phyloP scores from a whole-genome alignment of 2,888 invertebrate genomes.

The Atherix ibis region DNA sequence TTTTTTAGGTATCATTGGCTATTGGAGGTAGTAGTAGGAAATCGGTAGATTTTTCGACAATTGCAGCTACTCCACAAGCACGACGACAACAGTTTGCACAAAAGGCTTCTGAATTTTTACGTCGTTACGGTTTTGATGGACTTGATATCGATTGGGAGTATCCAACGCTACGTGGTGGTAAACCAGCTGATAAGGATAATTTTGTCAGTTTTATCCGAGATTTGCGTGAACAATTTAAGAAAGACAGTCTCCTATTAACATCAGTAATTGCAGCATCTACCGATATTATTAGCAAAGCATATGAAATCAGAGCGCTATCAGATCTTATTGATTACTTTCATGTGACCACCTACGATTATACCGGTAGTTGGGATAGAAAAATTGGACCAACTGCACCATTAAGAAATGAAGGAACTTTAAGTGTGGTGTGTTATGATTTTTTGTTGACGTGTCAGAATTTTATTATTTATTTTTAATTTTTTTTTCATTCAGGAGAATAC shows the following conservation, averaged over 20 bases:
- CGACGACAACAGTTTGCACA: constrained; percentile 49
- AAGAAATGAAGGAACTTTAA: constrained; percentile 37
- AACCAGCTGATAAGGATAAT: constrained; percentile 55
- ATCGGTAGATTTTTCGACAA: constrained; percentile 36
- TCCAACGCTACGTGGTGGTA: constrained; percentile 61
- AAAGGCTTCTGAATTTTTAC: constrained; percentile 51
- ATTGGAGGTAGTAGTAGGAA: constrained; percentile 90
- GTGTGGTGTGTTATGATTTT: constrained; percentile 54
- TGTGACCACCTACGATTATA: constrained; percentile 82
- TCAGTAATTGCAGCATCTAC: constrained; percentile 69
- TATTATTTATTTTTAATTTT: constrained; percentile 7
- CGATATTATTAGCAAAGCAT: constrained; percentile 57
- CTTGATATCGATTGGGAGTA: constrained; percentile 62
- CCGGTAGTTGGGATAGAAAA: constrained; percentile 62
- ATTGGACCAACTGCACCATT: constrained; percentile 69
- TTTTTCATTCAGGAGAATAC: constrained; percentile 45
- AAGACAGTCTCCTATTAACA: constrained; percentile 52
- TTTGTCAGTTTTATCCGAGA: constrained; percentile 67
- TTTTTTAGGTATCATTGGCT: constrained; percentile 57
- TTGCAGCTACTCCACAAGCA: constrained; percentile 46
- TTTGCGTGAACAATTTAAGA: constrained; percentile 50
- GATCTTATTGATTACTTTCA: constrained; percentile 55
- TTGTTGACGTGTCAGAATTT: constrained; percentile 9
- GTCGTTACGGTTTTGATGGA: constrained; percentile 29
- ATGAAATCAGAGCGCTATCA: constrained; percentile 57